Evolutionary conservation across 2,797 vertebrate genomes (phyloP).

Genomic region (Leucoraja ocellata): DNA sequence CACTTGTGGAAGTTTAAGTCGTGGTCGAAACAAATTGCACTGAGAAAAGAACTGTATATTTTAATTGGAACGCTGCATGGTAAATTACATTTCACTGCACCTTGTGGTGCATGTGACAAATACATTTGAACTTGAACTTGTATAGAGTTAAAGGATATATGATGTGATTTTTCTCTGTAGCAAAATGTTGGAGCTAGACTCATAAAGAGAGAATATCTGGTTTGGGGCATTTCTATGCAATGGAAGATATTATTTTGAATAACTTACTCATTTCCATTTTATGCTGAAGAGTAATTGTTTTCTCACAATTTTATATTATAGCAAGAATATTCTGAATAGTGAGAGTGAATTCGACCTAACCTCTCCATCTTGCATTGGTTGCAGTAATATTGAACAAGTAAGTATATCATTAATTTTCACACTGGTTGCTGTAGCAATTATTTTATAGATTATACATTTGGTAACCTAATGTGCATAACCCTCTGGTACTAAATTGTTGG

Average conservation of each 20-base stretch:
- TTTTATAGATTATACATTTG: background rate
- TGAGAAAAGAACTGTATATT: background rate
- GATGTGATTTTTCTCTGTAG: background rate
- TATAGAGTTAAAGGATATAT: background rate
- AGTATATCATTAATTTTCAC: constrained; percentile 9
- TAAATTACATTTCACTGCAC: too few relatives aligned
- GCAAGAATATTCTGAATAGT: background rate
- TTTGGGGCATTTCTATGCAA: background rate
- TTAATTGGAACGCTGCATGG: too few relatives aligned
- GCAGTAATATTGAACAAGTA: constrained; percentile 33
- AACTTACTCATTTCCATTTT: background rate
- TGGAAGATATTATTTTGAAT: background rate
- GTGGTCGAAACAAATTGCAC: background rate
- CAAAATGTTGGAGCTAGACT: background rate
- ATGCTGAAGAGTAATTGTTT: background rate
- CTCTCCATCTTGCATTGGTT: background rate
- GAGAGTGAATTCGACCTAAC: background rate
- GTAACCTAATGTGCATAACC: background rate
- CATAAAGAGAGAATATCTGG: background rate
- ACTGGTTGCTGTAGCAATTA: background rate
- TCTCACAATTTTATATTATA: constrained; percentile 22
- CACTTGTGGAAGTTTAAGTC: background rate
- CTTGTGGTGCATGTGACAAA: too few relatives aligned
- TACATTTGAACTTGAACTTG: too few relatives aligned
- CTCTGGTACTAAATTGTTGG: background rate